Evolutionary conservation across 2,797 vertebrate genomes (phyloP), one percentile per base, ranked within the genome.

Genomic region (Champsocephalus esox): DNA sequence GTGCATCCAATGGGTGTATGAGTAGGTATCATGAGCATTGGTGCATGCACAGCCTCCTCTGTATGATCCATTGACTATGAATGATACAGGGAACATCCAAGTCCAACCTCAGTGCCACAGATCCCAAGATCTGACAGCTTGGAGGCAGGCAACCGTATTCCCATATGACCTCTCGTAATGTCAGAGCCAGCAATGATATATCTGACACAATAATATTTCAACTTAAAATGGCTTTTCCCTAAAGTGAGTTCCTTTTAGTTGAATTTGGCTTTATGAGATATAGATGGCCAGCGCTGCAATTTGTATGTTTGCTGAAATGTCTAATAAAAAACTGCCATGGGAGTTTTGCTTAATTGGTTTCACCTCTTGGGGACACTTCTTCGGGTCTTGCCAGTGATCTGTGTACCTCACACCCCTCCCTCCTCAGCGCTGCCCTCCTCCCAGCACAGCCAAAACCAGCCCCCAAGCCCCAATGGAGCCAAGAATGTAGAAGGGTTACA

Each of bases 301-400:
- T 87, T 71, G 64, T 68, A 79, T 83, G 82, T 90, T 90, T 83
- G 80, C 73, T 85, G 76, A 86, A 77, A 86, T 87, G 70, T 66
- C 54, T 77, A 86, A 88, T 86, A 1, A 38, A 38, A 82, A 82
- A 66, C 73, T 87, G 88, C 87, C 88, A 84, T 82, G 84, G 85
- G 89, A 92, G 86, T 82, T 70, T 76, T 81, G 80, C 90, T 93
- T 94, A 93, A 95, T 95, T 94, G 92, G 92, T 93, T 94, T 92
- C 92, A 93, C 88, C 92, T 92, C 93, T 92, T 85, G 62, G 88
- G 91, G 90, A 90, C 84, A 81, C 88, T 87, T 92, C 89, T 77
- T 92, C 70, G 60, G 89, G 83, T 90, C 82, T 86, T 87, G 84
- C 91, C 86, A 87, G 86, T 88, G 92, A 91, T 88, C 92, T 88